phyloP scores from a whole-genome alignment of 2,888 invertebrate genomes.

The Malacosoma neustria region DNA sequence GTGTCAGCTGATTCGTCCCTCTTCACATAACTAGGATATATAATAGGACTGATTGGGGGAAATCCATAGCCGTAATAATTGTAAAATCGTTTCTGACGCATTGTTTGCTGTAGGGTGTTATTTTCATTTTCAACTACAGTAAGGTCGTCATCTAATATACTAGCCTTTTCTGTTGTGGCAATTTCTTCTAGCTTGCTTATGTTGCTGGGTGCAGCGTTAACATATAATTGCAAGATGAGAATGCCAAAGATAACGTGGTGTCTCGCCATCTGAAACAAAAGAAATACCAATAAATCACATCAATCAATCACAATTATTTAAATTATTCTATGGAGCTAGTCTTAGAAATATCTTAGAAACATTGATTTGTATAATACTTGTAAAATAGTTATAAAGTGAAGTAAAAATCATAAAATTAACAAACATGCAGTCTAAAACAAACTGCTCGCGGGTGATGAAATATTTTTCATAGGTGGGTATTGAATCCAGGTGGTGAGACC shows the following conservation, averaged over 20 bases:
- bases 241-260: conserved; percentile 24
- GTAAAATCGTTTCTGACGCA: conserved; percentile 40
- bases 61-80: conserved; percentile 28
- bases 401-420: too few relatives aligned
- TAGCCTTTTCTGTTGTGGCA: conserved; percentile 20
- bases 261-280: conserved; percentile 49
- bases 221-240: conserved; percentile 30
- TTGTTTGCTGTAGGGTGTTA: conserved; percentile 20
- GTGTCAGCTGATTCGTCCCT: conserved; percentile 23
- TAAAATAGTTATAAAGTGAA: too few relatives aligned
- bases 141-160: conserved; percentile 21
- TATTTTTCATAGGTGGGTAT: too few relatives aligned
- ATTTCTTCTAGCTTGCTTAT: conserved; percentile 23
- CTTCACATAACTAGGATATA: conserved; percentile 22
- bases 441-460: too few relatives aligned
- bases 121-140: conserved; percentile 15
- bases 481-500: too few relatives aligned
- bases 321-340: too few relatives aligned
- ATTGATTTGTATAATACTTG: too few relatives aligned
- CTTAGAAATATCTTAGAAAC: too few relatives aligned
- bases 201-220: conserved; percentile 37
- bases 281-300: too few relatives aligned
- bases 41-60: conserved; percentile 26
- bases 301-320: too few relatives aligned
- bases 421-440: too few relatives aligned